Base-by-base conservation (phyloP, 2,888 invertebrate genomes). In the Criorhina ranunculi region DNA sequence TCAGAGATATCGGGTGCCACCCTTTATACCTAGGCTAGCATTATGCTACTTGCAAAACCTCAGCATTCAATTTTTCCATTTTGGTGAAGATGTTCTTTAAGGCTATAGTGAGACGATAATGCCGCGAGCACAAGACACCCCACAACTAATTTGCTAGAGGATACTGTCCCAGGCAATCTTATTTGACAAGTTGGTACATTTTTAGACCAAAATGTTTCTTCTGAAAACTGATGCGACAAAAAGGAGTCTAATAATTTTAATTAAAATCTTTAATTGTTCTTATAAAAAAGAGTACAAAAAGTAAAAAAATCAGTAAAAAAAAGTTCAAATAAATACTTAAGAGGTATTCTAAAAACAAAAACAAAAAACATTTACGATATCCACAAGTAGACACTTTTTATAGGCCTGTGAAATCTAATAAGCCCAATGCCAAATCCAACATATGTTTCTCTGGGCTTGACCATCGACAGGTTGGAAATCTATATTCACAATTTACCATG, bases 401-500 rank as follows among this genome's bases (percentile, higher is more conserved):
- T 0, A 51, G 11, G 3, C 17, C 37, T 17, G 17, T n/a, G 7
- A 73, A 42, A 15, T 77, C 80, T 5, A 87, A 49, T 29, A 87
- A 86, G 0, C 82, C 60, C n/a, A 82, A 75, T 5, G 90, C 35
- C 12, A 91, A 53, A 1, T 89, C 85, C 11, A 87, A 12, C 0
- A 91, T 55, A 35, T 90, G 82, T 6, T 88, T 87, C 51, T 89
- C 90, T 0, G 91, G 90, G 19, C 85, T 87, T 0, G 88, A 73
- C 91, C 89, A 91, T 24, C 92, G 92, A 79, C 94, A 94, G 5
- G 91, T 91, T 2, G 89, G 90, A 87, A 93, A 94, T 15, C 89
- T 89, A 29, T 90, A 87, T 0, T 89, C 88, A 77, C 94, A 94
- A 87, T 73, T 88, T 17, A 72, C 87, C 2, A 90, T 91, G 8